Percentiles rank a stretch among this genome's conserved stretches.
phyloP scores from a whole-genome alignment of 1,140 invertebrate species.

The Drosophila repletoides region DNA sequence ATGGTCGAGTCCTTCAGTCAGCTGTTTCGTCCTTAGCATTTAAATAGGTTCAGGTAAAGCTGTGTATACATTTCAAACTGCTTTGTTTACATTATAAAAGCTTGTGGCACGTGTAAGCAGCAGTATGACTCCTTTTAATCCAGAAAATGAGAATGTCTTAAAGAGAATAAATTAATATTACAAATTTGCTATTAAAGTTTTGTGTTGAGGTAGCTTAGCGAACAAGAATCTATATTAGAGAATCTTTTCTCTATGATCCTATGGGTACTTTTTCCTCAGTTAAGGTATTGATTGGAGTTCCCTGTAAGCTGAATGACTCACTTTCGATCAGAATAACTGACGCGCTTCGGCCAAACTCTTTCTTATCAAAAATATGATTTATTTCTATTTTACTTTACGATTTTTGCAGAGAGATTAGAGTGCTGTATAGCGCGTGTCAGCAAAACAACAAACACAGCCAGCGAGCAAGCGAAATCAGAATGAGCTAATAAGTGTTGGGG shows the following conservation, averaged over 20 bases:
- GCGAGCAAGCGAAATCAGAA: neutral
- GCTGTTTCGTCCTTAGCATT: conserved; percentile 32
- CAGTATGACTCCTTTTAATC: conserved; percentile 2
- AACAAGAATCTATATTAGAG: neutral
- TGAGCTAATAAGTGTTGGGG: neutral
- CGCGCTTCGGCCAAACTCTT: neutral
- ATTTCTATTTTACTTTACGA: conserved; percentile 1
- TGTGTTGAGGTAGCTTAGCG: no score
- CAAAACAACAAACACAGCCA: neutral
- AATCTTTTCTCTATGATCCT: no score
- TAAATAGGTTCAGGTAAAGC: no score
- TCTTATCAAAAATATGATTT: conserved; percentile 18
- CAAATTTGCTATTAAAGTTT: no score
- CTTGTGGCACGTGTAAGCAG: neutral
- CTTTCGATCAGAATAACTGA: neutral
- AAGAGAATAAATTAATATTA: no score
- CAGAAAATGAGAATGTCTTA: no score
- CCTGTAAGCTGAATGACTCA: conserved; percentile 14
- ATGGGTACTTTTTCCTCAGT: no score
- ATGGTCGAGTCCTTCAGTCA: conserved; percentile 25
- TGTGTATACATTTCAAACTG: neutral
- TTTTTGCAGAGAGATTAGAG: conserved; percentile 19
- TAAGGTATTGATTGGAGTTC: conserved; percentile 4
- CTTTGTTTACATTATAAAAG: conserved; percentile 49
- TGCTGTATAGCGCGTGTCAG: neutral